Evolutionary conservation across 2,113 vertebrate genomes (phyloP).

Genomic region (Willisornis vidua): DNA sequence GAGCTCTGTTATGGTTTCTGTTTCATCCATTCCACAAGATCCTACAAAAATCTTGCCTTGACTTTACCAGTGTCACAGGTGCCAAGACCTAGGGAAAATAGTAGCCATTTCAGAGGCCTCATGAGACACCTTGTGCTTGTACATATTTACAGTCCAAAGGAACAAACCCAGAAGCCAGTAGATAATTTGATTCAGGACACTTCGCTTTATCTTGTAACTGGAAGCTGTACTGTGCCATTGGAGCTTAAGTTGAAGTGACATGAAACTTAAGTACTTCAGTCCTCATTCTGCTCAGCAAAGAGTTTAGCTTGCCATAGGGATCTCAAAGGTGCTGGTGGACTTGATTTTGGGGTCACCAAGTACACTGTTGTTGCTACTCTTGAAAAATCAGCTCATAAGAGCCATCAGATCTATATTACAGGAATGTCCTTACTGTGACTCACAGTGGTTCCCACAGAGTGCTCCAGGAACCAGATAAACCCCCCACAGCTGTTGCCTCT

Average conservation of each 20-base stretch:
- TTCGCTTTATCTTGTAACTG: background rate
- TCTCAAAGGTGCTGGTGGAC: background rate
- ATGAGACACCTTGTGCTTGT: background rate
- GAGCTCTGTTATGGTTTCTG: background rate
- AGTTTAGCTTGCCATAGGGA: background rate
- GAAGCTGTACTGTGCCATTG: background rate
- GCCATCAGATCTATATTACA: background rate
- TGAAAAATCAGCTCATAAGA: background rate
- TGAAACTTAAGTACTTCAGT: background rate
- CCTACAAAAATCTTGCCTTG: background rate
- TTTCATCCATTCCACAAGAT: background rate
- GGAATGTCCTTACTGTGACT: background rate
- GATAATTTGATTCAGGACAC: background rate
- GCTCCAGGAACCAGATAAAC: background rate
- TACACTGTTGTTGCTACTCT: background rate
- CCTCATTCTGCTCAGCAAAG: background rate
- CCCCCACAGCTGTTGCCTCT: background rate
- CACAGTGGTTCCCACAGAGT: background rate
- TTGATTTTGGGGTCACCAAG: background rate
- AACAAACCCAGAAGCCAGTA: background rate
- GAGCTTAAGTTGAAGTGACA: background rate
- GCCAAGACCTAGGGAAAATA: background rate
- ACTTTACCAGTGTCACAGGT: background rate
- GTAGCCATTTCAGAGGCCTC: background rate
- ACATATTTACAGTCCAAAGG: background rate